A percentile compares a stretch with the other conserved stretches of the same genome.
These are phyloP conservation scores for Parasteatoda lunata DNA, from an alignment of 2,888 invertebrate genomes.

Conservation along the genomic window DNA sequence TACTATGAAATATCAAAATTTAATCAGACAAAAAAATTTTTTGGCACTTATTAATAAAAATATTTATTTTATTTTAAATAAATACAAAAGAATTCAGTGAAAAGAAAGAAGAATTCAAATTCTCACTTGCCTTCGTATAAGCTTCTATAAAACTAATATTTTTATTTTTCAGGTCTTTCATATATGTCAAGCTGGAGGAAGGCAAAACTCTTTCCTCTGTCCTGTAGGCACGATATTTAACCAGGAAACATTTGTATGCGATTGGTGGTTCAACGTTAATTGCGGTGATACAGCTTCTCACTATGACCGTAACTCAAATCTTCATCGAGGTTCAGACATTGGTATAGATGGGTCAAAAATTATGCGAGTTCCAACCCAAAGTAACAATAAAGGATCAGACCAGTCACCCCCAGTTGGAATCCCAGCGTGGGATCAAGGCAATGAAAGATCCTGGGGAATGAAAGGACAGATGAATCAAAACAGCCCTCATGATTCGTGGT, in stretches of 20 bases:
- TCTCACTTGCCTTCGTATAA: too few relatives aligned
- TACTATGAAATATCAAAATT: too few relatives aligned
- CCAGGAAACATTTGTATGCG: conserved; percentile 91
- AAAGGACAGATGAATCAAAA: conserved; percentile 7
- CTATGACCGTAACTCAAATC: conserved; percentile 86
- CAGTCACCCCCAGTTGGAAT: conserved; percentile 20
- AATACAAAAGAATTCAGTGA: too few relatives aligned
- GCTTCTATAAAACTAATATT: background rate
- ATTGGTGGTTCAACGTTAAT: conserved; percentile 96
- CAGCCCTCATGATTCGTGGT: background rate
- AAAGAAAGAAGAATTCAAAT: too few relatives aligned
- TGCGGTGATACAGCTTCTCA: conserved; percentile 86
- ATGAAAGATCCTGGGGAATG: conserved; percentile 2
- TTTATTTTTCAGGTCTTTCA: conserved; percentile 78
- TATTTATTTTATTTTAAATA: too few relatives aligned
- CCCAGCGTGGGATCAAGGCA: conserved; percentile 12
- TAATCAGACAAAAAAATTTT: too few relatives aligned
- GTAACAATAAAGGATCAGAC: conserved; percentile 15
- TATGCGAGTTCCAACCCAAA: background rate
- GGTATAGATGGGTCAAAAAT: conserved; percentile 45
- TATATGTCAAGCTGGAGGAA: conserved; percentile 87
- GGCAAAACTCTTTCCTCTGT: conserved; percentile 91
- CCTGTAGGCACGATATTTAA: conserved; percentile 94
- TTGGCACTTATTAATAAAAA: too few relatives aligned
- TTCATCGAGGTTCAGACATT: conserved; percentile 73